These are phyloP conservation scores for Synergus laeviventris DNA, from an alignment of 2,888 invertebrate species.

Conservation along the genomic window DNA sequence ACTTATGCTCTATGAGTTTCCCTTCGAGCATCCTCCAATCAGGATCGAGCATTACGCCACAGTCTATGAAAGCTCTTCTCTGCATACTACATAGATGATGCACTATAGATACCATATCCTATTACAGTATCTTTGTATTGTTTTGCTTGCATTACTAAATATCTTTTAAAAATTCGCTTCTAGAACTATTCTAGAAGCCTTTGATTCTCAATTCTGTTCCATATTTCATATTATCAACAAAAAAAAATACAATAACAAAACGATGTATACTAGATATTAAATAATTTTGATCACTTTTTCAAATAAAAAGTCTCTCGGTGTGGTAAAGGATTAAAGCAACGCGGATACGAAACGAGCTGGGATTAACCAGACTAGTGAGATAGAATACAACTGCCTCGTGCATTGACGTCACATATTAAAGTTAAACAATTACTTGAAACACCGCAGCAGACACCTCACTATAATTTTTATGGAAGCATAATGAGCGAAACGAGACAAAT, in stretches of 20 bases:
- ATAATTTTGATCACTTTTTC: no score
- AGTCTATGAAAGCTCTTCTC: not conserved
- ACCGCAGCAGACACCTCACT: not conserved
- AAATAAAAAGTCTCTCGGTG: no score
- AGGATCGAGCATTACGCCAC: constrained; percentile 1
- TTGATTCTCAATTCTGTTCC: not conserved
- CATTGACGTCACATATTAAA: constrained; percentile 18
- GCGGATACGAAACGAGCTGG: constrained; percentile 18
- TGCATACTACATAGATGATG: not conserved
- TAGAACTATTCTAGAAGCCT: not conserved
- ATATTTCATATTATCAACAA: not conserved
- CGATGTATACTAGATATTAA: not conserved
- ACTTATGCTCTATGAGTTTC: constrained; percentile 27
- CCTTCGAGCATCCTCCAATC: constrained; percentile 30
- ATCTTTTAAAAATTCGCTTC: no score
- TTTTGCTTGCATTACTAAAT: not conserved
- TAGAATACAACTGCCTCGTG: not conserved
- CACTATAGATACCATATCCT: not conserved
- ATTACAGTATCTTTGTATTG: not conserved
- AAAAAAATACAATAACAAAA: no score
- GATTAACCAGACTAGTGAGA: constrained; percentile 8
- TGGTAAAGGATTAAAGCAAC: constrained; percentile 31
- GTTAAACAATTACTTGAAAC: constrained; percentile 13
- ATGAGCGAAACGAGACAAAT: not conserved
- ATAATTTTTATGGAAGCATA: not conserved